A percentile compares a stretch with the other conserved stretches of the same genome.
phyloP scores from a whole-genome alignment of 2,888 invertebrate genomes.

The Willowsia nigromaculata region DNA sequence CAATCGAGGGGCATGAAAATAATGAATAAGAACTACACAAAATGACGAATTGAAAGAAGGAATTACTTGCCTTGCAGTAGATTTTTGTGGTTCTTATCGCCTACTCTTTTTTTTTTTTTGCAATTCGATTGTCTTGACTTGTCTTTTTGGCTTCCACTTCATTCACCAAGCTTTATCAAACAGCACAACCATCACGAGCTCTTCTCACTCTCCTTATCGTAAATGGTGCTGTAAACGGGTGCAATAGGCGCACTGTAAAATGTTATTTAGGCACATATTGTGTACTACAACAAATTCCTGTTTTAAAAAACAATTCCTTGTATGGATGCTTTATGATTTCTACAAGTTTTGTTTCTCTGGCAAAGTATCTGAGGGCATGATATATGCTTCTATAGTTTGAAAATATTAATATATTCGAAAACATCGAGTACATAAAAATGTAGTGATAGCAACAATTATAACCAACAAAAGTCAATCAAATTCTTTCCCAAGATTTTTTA shows the following conservation, averaged over 20 bases:
- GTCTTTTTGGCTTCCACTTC: too few relatives aligned
- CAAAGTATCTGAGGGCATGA: neutral
- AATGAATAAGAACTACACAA: too few relatives aligned
- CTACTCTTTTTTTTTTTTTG: too few relatives aligned
- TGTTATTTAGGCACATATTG: neutral
- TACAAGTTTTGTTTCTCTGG: neutral
- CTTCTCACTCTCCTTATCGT: neutral
- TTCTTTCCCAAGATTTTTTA: neutral
- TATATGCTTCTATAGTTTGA: neutral
- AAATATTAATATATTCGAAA: neutral
- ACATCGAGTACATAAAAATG: neutral
- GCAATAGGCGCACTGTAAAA: neutral
- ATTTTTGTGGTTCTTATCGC: too few relatives aligned
- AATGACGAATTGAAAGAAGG: too few relatives aligned
- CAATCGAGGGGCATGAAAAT: too few relatives aligned
- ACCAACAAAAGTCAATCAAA: conserved; percentile 60
- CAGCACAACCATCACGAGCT: neutral
- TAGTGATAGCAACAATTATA: conserved; percentile 25
- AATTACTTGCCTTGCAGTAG: too few relatives aligned
- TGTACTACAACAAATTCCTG: neutral
- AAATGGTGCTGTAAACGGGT: neutral
- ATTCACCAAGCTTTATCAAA: neutral
- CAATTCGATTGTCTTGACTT: too few relatives aligned
- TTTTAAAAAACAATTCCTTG: neutral
- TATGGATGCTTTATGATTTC: neutral